Evolutionary conservation across 1,140 invertebrate species (phyloP), one percentile per base, ranked within the genome.

Genomic region (Drosophila lini): DNA sequence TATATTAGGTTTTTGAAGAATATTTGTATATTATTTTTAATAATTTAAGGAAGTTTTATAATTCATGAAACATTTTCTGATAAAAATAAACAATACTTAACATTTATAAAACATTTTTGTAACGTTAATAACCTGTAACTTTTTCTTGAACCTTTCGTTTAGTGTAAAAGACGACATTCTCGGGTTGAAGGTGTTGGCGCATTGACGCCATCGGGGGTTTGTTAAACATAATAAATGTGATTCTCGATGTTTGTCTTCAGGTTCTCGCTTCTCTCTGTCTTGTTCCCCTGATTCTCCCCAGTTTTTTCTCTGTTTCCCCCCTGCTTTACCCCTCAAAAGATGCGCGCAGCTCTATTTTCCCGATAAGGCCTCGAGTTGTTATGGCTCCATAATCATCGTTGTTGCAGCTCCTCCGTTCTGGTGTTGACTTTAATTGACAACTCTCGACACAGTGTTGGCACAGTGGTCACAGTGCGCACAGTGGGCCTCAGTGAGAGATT

Each of bases 221-320:
- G 81, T 90, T 83, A 52, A 81, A 90, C 86, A 90, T 83, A 90
- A 90, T 86, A 90, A 90, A 90, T 90, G 80, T 75, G 70, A 80
- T 63, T 80, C 76, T 80, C 65, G 61, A 60, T 70, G 68, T 79
- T 77, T 84, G 85, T 74, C 65, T 77, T 67, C 44, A 64, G 74
- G 61, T 68, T 83, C 70, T 63, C 44, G 31, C 34, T 48, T 19
- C 44, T 16, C 69, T 11, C 22, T 41, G 38, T 31, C 25, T 19
- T 28, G 22, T 32, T 40, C 40, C 34, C 16, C n/a, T 2, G 32
- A 36, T 55, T 55, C 34, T 25, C 41, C 34, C 16, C 22, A 2
- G 13, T 9, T 50, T 57, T 45, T 45, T 38, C 16, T 41, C 38
- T 25, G n/a, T 34, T 31, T 22, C 16, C 58, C 41, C 31, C n/a